Evolutionary conservation across 2,888 invertebrate genomes (phyloP).

Genomic region (Mythimna impura): DNA sequence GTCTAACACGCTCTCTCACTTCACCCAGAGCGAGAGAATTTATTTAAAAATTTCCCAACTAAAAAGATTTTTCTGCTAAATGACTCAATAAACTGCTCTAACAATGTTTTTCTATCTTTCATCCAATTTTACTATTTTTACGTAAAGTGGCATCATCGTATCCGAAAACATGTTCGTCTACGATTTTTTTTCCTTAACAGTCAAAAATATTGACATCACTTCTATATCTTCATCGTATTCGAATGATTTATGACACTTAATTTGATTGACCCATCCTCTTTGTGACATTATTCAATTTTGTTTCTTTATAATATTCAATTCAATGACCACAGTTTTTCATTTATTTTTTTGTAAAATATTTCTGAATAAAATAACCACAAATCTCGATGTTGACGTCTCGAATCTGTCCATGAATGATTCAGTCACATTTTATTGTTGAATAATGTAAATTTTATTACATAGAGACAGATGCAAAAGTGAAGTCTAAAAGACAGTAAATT

Average conservation of each 20-base stretch:
- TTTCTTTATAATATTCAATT: slow-evolving; percentile 40
- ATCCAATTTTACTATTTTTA: neutral
- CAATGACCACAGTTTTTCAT: slow-evolving; percentile 3
- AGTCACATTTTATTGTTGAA: slow-evolving; percentile 63
- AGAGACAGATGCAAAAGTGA: slow-evolving; percentile 60
- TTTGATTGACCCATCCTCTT: slow-evolving; percentile 47
- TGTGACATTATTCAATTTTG: slow-evolving; percentile 34
- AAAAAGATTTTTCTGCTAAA: too few relatives aligned
- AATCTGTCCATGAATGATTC: slow-evolving; percentile 63
- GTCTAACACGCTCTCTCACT: too few relatives aligned
- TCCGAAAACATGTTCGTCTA: neutral
- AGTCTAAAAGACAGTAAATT: slow-evolving; percentile 43
- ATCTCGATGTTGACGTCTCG: slow-evolving; percentile 50
- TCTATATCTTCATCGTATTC: neutral
- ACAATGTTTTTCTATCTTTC: too few relatives aligned
- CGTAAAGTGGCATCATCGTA: neutral
- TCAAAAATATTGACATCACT: slow-evolving; percentile 5
- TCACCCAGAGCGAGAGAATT: too few relatives aligned
- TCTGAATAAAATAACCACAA: slow-evolving; percentile 61
- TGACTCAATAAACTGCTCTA: too few relatives aligned
- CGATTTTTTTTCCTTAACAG: neutral
- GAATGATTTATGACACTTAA: slow-evolving; percentile 29
- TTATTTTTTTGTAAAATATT: slow-evolving; percentile 28
- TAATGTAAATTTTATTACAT: slow-evolving; percentile 65
- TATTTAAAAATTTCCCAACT: too few relatives aligned